Base-by-base conservation (phyloP, 2,113 vertebrate species). In the Colinus virginianus region DNA sequence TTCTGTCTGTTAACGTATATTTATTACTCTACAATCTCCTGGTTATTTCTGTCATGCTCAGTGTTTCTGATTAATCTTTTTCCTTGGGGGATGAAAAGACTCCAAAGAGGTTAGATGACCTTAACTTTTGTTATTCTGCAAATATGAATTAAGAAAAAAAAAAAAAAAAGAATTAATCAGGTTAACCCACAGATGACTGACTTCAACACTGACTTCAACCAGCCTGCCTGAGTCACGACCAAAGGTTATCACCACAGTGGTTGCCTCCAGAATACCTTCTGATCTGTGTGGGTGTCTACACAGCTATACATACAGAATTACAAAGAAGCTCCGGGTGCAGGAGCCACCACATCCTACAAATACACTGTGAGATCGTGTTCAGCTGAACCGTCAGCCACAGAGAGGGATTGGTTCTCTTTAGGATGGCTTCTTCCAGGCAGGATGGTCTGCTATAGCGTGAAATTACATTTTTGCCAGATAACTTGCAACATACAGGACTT, bases 41-140 rank as follows among this genome's bases (percentile, higher is more conserved):
- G 42, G 67, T 90, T 95, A 90, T 95, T 95, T 94, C 90, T 86
- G 84, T 94, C 87, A 86, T 87, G 96, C 89, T 84, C 55, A 48
- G 71, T 45, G 34, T 56, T 82, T 95, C 81, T 67, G 81, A 94
- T 91, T 90, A 95, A 91, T 90, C 32, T 87, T 86, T 82, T 81
- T 82, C 66, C 72, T 74, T 2, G 67, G 53, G 48, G 40, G 32
- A 91, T 21, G 19, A 87, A 28, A 11, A 70, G 42, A 68, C 21
- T 67, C 40, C 59, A 34, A 53, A 87, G 84, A 87, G 51, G n/a
- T 76, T 49, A 82, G 38, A 34, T 25, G 9, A 85, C 20, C 83
- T 68, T 78, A 66, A 58, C 56, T 66, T 87, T 72, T 77, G 40
- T 42, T 63, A 1, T 63, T 66, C 48, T 87, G 45, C 48, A 95